Base-by-base conservation (phyloP, 2,113 vertebrate genomes). In the Salminus brasiliensis region DNA sequence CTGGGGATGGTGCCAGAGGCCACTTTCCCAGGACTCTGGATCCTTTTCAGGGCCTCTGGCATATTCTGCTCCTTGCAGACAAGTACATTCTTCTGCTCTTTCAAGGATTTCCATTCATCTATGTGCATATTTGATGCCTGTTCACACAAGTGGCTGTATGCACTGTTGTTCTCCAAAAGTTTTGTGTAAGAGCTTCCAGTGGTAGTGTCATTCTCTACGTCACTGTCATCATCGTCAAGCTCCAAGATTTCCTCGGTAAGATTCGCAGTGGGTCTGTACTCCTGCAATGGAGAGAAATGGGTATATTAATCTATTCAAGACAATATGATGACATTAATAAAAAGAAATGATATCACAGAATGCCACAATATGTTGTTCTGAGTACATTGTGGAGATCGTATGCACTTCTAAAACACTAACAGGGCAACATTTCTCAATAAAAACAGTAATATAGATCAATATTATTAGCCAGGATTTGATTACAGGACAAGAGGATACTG, bases 281-380 rank as follows among this genome's bases (percentile, higher is more conserved):
- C 62, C 92, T 94, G 80, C 2, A 85, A 82, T 47, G 53, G 25
- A 74, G 1, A 65, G 78, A 75, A 76, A 67, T 23, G 70, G 27
- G 27, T 65, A 12, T 52, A 41, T 76, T 1, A 53, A 32, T 45
- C 6, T 52, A 34, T 43, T 72, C 4, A 1, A 45, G 13, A 52
- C 27, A 63, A 27, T 1, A 15, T 45, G n/a, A n/a, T n/a, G n/a
- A n/a, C n/a, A n/a, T n/a, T n/a, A n/a, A n/a, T n/a, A n/a, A n/a
- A n/a, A n/a, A n/a, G n/a, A n/a, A n/a, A n/a, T n/a, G n/a, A n/a
- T n/a, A n/a, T n/a, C n/a, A n/a, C n/a, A n/a, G n/a, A n/a, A n/a
- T n/a, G n/a, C n/a, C n/a, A n/a, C n/a, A n/a, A n/a, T n/a, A n/a
- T n/a, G n/a, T n/a, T n/a, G n/a, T n/a, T n/a, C n/a, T n/a, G n/a